These are phyloP conservation scores for Oscheius sp. DNA, from an alignment of 2,888 invertebrate species.

Conservation along the genomic window DNA sequence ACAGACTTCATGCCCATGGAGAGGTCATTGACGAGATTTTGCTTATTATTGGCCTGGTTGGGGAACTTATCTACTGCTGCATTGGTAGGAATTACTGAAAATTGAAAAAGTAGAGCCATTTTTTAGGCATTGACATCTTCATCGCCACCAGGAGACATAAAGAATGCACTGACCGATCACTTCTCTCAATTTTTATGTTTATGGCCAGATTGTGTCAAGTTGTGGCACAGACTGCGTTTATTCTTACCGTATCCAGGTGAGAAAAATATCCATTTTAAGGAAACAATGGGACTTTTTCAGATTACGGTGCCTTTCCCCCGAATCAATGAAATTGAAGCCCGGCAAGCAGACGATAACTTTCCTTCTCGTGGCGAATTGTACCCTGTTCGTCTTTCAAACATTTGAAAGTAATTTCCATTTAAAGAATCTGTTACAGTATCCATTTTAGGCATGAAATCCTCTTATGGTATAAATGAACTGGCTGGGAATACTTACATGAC, in stretches of 20 bases:
- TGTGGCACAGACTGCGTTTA: conserved; percentile 70
- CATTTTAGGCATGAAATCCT: conserved; percentile 64
- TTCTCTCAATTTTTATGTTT: conserved; percentile 61
- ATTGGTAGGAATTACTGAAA: conserved; percentile 36
- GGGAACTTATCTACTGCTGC: conserved; percentile 66
- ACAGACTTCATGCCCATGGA: conserved; percentile 63
- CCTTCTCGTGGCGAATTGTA: conserved; percentile 69
- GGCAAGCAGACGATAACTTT: conserved; percentile 73
- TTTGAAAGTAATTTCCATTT: conserved; percentile 46
- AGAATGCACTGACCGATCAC: conserved; percentile 36
- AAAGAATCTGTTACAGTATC: neutral
- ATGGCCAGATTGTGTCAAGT: conserved; percentile 68
- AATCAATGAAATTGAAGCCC: conserved; percentile 55
- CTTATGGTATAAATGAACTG: conserved; percentile 51
- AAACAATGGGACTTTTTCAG: conserved; percentile 31
- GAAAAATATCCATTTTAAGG: neutral
- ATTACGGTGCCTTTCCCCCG: conserved; percentile 48
- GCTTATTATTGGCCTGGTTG: conserved; percentile 67
- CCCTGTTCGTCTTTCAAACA: conserved; percentile 61
- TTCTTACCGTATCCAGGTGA: conserved; percentile 61
- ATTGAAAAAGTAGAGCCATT: neutral
- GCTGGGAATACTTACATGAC: conserved; percentile 56
- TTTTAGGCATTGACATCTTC: conserved; percentile 52
- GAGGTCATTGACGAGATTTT: conserved; percentile 71
- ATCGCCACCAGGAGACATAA: conserved; percentile 42